These are phyloP conservation scores for Setipinna tenuifilis DNA, from an alignment of 2,797 vertebrate genomes.

Conservation along the genomic window DNA sequence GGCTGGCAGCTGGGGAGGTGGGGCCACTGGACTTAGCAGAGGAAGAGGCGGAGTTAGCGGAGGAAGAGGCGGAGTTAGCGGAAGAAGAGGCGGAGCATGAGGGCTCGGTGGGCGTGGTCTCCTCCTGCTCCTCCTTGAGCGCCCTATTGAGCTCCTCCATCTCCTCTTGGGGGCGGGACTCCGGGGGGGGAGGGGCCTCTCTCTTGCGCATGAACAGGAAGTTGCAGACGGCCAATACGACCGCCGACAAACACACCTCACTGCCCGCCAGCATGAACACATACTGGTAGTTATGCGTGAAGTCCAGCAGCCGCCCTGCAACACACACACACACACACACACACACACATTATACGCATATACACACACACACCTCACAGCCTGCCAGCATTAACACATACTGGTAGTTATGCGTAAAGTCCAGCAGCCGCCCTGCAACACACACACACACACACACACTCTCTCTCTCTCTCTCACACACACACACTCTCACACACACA, in stretches of 20 bases:
- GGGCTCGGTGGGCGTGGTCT: conserved; percentile 26
- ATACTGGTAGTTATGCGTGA: conserved; percentile 85
- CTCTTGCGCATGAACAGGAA: conserved; percentile 80
- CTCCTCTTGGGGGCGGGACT: conserved; percentile 64
- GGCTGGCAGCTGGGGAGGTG: not conserved
- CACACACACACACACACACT: no score
- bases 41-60: no score
- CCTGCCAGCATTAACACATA: not conserved
- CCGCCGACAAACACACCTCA: conserved; percentile 83
- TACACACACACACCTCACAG: not conserved
- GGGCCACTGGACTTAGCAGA: not conserved
- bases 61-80: no score
- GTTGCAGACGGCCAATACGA: conserved; percentile 84
- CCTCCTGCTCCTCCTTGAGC: conserved; percentile 60
- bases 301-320: conserved; percentile 84
- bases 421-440: no score
- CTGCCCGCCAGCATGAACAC: conserved; percentile 89
- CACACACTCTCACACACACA: not conserved
- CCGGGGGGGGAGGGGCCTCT: conserved; percentile 64
- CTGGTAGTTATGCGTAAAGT: no score
- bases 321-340: not conserved
- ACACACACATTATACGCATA: no score
- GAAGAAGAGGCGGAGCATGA: no score
- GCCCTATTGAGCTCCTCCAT: conserved; percentile 70
- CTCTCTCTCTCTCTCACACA: no score